Evolutionary conservation across 2,113 vertebrate genomes (phyloP).

Genomic region (Rhadina sibilatrix): DNA sequence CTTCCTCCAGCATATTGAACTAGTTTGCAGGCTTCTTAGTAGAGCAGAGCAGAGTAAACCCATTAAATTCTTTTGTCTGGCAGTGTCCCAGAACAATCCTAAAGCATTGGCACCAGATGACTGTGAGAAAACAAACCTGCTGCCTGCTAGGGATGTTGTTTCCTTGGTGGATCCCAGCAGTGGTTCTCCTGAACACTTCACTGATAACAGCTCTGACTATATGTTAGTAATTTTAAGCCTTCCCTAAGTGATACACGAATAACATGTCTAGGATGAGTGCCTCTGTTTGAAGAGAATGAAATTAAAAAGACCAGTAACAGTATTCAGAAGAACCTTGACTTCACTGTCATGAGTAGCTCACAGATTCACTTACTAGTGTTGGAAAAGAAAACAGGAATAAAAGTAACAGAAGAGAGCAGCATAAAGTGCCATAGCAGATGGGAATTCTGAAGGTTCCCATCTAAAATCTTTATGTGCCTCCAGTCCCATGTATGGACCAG

Average conservation of each 20-base stretch:
- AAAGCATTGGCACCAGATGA: background rate
- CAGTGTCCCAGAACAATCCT: background rate
- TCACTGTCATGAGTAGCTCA: background rate
- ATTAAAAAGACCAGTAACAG: background rate
- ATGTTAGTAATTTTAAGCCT: background rate
- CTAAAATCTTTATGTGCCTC: background rate
- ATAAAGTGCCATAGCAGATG: background rate
- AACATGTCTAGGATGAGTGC: background rate
- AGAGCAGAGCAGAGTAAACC: background rate
- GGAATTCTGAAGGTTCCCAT: background rate
- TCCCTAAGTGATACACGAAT: background rate
- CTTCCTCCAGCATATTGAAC: background rate
- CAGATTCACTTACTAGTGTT: background rate
- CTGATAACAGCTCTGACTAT: background rate
- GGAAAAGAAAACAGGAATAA: background rate
- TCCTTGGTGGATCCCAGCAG: background rate
- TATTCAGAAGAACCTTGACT: background rate
- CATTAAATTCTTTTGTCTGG: background rate
- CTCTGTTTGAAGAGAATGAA: background rate
- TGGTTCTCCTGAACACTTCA: background rate
- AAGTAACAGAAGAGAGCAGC: background rate
- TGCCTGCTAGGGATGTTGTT: background rate
- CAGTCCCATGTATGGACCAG: background rate
- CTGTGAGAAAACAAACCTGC: background rate
- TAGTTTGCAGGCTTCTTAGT: background rate